Evolutionary conservation across 92 coral and sea anemone species (phyloP).

Genomic region (Phymanthus crucifer): DNA sequence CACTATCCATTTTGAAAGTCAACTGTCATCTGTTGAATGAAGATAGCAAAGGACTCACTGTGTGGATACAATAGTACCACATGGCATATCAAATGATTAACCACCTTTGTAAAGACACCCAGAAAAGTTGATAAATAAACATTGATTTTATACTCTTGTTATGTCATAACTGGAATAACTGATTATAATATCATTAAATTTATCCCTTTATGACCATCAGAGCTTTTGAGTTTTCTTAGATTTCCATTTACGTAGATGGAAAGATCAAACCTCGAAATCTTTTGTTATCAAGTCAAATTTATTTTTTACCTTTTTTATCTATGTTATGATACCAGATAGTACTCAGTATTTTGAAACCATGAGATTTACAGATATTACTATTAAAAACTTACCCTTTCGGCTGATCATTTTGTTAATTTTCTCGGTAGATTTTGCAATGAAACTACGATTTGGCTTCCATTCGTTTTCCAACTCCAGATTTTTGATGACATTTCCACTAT

Average conservation of each 20-base stretch:
- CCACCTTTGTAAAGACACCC: neutral
- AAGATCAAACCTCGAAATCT: too few species aligned
- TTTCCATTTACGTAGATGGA: too few species aligned
- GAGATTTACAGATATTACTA: neutral
- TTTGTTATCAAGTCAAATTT: neutral
- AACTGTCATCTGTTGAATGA: neutral
- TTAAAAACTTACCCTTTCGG: constrained; percentile 66
- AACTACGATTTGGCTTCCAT: constrained; percentile 65
- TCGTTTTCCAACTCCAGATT: constrained; percentile 73
- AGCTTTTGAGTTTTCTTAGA: too few species aligned
- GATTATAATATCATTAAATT: neutral
- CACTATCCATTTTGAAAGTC: neutral
- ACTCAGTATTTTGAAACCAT: neutral
- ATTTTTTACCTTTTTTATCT: too few species aligned
- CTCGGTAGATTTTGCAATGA: constrained; percentile 77
- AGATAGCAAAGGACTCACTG: neutral
- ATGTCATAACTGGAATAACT: neutral
- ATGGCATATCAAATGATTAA: neutral
- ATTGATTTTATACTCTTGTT: neutral
- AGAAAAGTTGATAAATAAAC: neutral
- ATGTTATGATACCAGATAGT: neutral
- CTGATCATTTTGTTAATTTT: constrained; percentile 72
- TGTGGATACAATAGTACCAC: constrained; percentile 13
- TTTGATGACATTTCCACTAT: constrained; percentile 71
- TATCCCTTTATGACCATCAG: too few species aligned